phyloP scores from a whole-genome alignment of 2,888 invertebrate species.

The Aleiodes leptofemur region DNA sequence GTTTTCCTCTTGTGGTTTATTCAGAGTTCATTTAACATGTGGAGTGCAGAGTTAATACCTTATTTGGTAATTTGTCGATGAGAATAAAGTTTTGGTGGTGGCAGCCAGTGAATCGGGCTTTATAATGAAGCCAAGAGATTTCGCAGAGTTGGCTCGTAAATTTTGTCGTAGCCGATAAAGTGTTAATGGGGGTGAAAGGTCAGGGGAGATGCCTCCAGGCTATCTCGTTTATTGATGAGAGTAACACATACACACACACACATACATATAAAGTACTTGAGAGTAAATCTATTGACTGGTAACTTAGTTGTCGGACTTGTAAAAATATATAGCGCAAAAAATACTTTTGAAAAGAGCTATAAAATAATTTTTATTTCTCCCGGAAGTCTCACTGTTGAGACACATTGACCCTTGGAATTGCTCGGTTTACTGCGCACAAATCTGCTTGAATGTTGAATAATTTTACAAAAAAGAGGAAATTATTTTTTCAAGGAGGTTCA shows the following conservation, averaged over 20 bases:
- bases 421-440: too few species aligned
- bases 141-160: conserved; percentile 48
- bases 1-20: too few species aligned
- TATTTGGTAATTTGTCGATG: conserved; percentile 35
- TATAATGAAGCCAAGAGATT: conserved; percentile 38
- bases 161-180: conserved; percentile 55
- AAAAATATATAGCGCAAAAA: too few species aligned
- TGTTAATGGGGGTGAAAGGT: conserved; percentile 56
- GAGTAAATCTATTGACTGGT: background rate
- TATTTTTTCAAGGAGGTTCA: too few species aligned
- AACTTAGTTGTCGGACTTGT: background rate
- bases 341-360: too few species aligned
- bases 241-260: background rate
- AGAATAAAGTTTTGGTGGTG: conserved; percentile 13
- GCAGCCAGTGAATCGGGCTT: conserved; percentile 21
- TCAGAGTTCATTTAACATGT: background rate
- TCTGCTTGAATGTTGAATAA: too few species aligned
- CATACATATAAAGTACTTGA: too few species aligned
- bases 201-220: conserved; percentile 48
- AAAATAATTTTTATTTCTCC: too few species aligned
- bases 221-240: conserved; percentile 55
- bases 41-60: background rate
- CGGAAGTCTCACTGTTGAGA: too few species aligned
- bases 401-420: too few species aligned
- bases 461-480: too few species aligned